Evolutionary conservation across 2,888 invertebrate species (phyloP).

Genomic region (Zygothrica quintamaculata): DNA sequence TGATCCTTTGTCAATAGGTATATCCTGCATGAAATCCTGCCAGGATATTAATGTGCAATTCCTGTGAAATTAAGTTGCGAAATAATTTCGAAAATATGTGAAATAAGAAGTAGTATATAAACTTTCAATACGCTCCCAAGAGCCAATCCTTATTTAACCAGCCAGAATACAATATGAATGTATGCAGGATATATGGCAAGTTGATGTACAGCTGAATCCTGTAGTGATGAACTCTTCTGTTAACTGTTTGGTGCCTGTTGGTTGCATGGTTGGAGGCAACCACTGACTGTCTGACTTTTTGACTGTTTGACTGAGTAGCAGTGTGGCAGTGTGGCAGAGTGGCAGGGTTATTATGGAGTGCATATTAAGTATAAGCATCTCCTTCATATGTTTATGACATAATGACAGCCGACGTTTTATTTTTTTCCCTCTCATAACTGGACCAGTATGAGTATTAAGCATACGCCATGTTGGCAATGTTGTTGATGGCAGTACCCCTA

Average conservation of each 20-base stretch:
- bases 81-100: background rate
- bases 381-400: constrained; percentile 71
- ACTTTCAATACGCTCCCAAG: background rate
- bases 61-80: background rate
- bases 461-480: constrained; percentile 45
- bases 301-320: constrained; percentile 16
- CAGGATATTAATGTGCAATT: no score
- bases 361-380: constrained; percentile 59
- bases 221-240: no score
- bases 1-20: no score
- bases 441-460: constrained; percentile 27
- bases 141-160: background rate
- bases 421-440: constrained; percentile 39
- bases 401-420: constrained; percentile 73
- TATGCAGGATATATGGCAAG: no score
- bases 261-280: constrained; percentile 4
- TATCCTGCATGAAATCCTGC: no score
- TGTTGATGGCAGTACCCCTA: constrained; percentile 30
- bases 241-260: no score
- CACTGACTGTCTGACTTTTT: constrained; percentile 25
- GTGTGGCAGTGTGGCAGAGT: constrained; percentile 45
- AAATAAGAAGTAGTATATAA: no score
- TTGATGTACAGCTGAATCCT: no score
- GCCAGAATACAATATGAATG: no score
- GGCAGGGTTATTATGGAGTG: constrained; percentile 47